These are phyloP conservation scores for Trichonephila inaurata DNA, from an alignment of 1,140 invertebrate species.

Conservation along the genomic window DNA sequence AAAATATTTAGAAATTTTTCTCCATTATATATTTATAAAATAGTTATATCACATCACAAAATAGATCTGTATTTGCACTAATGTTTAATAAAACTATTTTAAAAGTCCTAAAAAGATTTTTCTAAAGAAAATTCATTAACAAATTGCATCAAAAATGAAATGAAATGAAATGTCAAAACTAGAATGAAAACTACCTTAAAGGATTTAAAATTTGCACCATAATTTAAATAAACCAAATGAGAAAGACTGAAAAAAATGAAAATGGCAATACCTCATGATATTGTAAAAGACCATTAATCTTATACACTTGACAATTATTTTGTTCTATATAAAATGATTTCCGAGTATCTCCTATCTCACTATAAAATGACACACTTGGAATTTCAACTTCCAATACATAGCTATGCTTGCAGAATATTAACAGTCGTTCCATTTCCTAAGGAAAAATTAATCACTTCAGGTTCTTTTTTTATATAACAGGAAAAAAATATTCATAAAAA, in stretches of 20 bases:
- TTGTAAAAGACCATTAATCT: constrained; percentile 33
- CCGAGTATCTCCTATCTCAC: neutral
- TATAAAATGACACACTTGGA: neutral
- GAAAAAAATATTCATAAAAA: neutral
- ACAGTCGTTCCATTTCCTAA: constrained; percentile 2
- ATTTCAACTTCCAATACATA: constrained; percentile 57
- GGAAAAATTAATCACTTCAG: neutral
- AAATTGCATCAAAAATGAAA: too few species aligned
- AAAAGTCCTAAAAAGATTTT: too few species aligned
- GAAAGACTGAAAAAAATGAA: neutral
- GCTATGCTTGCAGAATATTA: constrained; percentile 68
- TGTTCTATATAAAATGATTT: constrained; percentile 50
- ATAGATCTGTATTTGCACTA: too few species aligned
- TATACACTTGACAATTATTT: constrained; percentile 39
- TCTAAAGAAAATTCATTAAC: too few species aligned
- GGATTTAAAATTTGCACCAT: neutral
- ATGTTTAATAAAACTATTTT: too few species aligned
- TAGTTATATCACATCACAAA: too few species aligned
- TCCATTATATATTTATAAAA: too few species aligned
- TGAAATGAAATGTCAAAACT: too few species aligned
- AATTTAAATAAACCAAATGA: neutral
- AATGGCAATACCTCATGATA: constrained; percentile 39
- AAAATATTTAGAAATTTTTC: too few species aligned
- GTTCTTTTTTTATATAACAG: neutral
- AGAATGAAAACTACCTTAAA: too few species aligned